A percentile compares a stretch with the other conserved stretches of the same genome.
Evolutionary conservation across 92 coral and sea anemone genomes (phyloP).

Genomic region (Parazoanthus swiftii): DNA sequence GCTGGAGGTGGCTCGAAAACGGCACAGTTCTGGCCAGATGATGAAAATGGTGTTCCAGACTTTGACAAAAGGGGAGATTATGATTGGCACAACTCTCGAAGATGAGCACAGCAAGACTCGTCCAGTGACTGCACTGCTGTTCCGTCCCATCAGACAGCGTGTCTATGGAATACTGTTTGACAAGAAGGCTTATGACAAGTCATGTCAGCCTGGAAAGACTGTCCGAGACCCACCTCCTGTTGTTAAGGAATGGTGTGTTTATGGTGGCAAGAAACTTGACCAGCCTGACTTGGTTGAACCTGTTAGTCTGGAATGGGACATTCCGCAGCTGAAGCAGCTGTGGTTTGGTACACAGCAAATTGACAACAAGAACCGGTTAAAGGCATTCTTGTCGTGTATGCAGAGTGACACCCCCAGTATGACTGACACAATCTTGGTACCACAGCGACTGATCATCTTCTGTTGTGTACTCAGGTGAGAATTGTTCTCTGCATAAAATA

Average conservation of each 20-base stretch:
- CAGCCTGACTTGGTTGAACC: constrained; percentile 90
- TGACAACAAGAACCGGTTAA: constrained; percentile 87
- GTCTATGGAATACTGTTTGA: constrained; percentile 92
- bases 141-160: constrained; percentile 88
- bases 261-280: constrained; percentile 78
- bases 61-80: constrained; percentile 89
- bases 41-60: constrained; percentile 78
- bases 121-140: constrained; percentile 78
- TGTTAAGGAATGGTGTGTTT: constrained; percentile 97
- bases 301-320: constrained; percentile 78
- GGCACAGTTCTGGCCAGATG: constrained; percentile 92
- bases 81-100: constrained; percentile 77
- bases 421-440: constrained; percentile 91
- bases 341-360: constrained; percentile 85
- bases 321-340: constrained; percentile 81
- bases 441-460: constrained; percentile 84
- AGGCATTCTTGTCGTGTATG: constrained; percentile 92
- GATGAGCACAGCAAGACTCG: constrained; percentile 82
- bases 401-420: constrained; percentile 91
- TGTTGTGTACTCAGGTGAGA: constrained; percentile 91
- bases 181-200: constrained; percentile 67
- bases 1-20: constrained; percentile 71
- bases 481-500: no score
- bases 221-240: constrained; percentile 72
- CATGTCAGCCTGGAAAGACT: constrained; percentile 29